phyloP scores from a whole-genome alignment of 2,113 vertebrate genomes.

The Ceyx margarethae region DNA sequence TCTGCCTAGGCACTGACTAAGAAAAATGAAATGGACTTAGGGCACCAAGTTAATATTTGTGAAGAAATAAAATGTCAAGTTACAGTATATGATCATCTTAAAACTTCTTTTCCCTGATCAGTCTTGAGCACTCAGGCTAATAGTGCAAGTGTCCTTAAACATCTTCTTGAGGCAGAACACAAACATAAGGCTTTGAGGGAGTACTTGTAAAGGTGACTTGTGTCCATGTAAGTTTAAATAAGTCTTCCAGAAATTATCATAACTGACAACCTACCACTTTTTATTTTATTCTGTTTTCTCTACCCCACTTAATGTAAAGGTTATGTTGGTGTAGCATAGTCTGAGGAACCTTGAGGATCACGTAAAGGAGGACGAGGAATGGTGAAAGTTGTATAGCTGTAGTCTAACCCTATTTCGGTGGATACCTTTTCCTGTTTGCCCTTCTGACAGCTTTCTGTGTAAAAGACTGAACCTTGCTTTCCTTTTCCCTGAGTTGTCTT shows the following conservation, averaged over 20 bases:
- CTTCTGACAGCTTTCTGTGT: neutral
- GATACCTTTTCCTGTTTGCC: neutral
- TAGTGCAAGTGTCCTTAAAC: neutral
- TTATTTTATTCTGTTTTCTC: neutral
- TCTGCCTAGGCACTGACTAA: neutral
- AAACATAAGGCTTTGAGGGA: neutral
- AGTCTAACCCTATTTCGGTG: neutral
- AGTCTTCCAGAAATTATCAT: neutral
- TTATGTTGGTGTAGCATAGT: neutral
- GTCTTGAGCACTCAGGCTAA: neutral
- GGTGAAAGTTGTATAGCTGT: neutral
- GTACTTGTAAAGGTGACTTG: neutral
- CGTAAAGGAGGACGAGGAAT: neutral
- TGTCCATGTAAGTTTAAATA: neutral
- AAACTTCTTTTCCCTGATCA: neutral
- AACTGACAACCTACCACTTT: neutral
- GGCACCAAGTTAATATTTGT: neutral
- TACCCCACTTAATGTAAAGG: neutral
- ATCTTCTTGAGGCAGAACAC: neutral
- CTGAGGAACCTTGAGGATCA: neutral
- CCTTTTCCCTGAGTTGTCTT: neutral
- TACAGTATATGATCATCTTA: neutral
- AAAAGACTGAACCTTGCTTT: neutral
- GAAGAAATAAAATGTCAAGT: neutral
- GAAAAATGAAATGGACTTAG: neutral